These are phyloP conservation scores for Chrysomallon squamiferum DNA, from an alignment of 1,140 invertebrate genomes.

Conservation along the genomic window DNA sequence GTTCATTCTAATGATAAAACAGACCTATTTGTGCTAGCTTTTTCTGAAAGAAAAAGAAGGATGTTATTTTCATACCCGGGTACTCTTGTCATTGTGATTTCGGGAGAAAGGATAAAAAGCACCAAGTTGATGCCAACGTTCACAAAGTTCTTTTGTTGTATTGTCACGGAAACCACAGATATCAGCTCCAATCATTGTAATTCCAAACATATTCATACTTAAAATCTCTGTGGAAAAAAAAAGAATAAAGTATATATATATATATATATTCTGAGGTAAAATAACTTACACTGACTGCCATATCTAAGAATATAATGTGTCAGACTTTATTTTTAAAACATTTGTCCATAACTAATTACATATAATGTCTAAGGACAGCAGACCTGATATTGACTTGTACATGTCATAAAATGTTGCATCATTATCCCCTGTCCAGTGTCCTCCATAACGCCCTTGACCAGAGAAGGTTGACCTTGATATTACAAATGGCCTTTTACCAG, in stretches of 20 bases:
- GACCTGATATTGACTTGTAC: not conserved
- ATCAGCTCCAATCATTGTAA: constrained; percentile 86
- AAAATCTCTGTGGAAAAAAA: constrained; percentile 41
- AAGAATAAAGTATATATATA: not conserved
- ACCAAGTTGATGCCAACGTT: constrained; percentile 70
- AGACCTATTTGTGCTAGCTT: too few species aligned
- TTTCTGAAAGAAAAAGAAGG: not conserved
- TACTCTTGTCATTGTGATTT: constrained; percentile 49
- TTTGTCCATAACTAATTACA: too few species aligned
- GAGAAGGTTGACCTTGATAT: constrained; percentile 84
- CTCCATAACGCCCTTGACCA: constrained; percentile 80
- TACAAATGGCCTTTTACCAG: constrained; percentile 73
- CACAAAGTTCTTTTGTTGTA: constrained; percentile 71
- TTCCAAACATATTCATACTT: constrained; percentile 62
- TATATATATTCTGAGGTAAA: not conserved
- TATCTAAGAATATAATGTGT: too few species aligned
- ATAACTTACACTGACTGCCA: not conserved
- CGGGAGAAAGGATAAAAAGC: constrained; percentile 62
- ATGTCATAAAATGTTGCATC: constrained; percentile 29
- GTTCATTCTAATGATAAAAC: too few species aligned
- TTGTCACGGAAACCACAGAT: constrained; percentile 88
- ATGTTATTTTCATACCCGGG: constrained; percentile 15
- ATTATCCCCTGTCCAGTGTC: constrained; percentile 84
- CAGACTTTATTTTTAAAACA: too few species aligned
- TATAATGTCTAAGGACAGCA: too few species aligned